These are phyloP conservation scores for Notarius quadriscutis DNA, from an alignment of 2,113 vertebrate species.

Conservation along the genomic window DNA sequence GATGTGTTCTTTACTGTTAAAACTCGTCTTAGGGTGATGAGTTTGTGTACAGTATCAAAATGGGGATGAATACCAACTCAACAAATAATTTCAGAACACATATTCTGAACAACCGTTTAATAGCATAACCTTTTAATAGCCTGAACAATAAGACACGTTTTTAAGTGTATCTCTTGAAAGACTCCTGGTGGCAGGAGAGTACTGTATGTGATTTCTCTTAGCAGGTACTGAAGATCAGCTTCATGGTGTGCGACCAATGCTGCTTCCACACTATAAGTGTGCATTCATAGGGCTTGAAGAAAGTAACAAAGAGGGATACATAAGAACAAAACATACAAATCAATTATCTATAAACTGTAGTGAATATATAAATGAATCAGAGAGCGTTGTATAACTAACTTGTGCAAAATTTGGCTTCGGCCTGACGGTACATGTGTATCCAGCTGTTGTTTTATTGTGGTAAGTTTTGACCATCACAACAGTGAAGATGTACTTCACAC, in stretches of 20 bases:
- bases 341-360: neutral
- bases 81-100: neutral
- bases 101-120: neutral
- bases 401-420: accelerated
- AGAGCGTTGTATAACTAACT: slow-evolving; percentile 50
- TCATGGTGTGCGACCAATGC: slow-evolving; percentile 30
- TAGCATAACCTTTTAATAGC: neutral
- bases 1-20: neutral
- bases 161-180: neutral
- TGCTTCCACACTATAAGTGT: slow-evolving; percentile 63
- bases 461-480: slow-evolving; percentile 59
- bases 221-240: slow-evolving; percentile 1
- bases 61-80: neutral
- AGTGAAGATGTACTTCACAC: slow-evolving; percentile 64
- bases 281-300: slow-evolving; percentile 61
- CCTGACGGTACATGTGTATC: slow-evolving; percentile 35
- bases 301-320: neutral
- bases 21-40: neutral
- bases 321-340: too few relatives aligned
- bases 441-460: slow-evolving; percentile 55
- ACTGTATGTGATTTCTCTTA: neutral
- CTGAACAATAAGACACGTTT: too few relatives aligned
- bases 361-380: neutral
- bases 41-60: neutral
- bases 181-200: neutral